A percentile compares a stretch with the other conserved stretches of the same genome.
Evolutionary conservation across 2,797 vertebrate species (phyloP).

Genomic region (Coregonus suidteri): DNA sequence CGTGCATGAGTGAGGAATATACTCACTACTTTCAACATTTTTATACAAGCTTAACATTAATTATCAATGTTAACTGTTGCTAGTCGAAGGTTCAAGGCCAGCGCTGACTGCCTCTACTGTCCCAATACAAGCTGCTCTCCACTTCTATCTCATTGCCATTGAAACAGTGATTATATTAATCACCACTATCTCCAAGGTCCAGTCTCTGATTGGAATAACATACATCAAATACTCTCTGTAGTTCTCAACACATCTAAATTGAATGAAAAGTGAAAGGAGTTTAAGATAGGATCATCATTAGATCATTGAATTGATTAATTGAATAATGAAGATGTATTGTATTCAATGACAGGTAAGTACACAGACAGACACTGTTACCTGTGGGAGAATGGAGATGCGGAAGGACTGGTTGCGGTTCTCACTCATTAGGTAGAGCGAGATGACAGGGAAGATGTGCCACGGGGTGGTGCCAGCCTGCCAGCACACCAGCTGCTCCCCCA

Average conservation of each 20-base stretch:
- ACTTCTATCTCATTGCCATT: too few relatives aligned
- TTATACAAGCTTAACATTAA: too few relatives aligned
- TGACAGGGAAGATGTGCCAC: conserved; percentile 97
- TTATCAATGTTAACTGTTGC: too few relatives aligned
- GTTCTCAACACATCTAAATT: too few relatives aligned
- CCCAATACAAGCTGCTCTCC: too few relatives aligned
- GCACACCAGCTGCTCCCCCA: conserved; percentile 97
- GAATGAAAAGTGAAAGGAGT: not conserved
- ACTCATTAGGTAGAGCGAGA: conserved; percentile 97
- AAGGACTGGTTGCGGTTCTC: conserved; percentile 97
- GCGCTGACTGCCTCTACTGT: too few relatives aligned
- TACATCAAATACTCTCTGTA: too few relatives aligned
- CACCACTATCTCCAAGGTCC: too few relatives aligned
- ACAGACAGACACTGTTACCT: conserved; percentile 73
- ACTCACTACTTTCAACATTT: not conserved
- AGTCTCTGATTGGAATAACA: too few relatives aligned
- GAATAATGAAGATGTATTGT: not conserved
- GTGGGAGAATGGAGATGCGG: conserved; percentile 95
- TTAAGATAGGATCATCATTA: not conserved
- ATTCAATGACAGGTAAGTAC: too few relatives aligned
- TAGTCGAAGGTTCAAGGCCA: too few relatives aligned
- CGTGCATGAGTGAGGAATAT: not conserved
- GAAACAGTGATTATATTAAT: too few relatives aligned
- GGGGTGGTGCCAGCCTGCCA: conserved; percentile 96
- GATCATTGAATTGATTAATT: not conserved